Conservation (phyloP, 1,140 invertebrate species). For the Pteromalus puparum region DNA sequence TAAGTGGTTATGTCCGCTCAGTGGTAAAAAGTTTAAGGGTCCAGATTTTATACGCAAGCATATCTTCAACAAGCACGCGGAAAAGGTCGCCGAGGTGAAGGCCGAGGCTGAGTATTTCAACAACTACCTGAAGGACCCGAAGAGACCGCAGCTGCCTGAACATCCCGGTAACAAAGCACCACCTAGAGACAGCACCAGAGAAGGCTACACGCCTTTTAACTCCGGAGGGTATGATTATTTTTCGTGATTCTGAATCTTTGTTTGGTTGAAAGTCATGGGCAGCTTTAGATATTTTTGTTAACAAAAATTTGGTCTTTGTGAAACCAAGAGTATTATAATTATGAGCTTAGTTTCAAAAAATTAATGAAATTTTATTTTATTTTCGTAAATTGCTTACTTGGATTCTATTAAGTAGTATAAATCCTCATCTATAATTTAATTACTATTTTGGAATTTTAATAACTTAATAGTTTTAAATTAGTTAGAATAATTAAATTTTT, state of each 20-base stretch:
- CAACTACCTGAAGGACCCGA: conserved; percentile 96
- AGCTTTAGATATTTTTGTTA: not conserved
- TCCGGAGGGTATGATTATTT: conserved; percentile 71
- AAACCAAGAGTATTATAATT: not conserved
- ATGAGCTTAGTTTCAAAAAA: not conserved
- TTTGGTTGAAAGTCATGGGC: not conserved
- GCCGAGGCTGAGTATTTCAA: conserved; percentile 99
- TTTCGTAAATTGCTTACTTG: not conserved
- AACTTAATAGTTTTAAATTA: too few species aligned
- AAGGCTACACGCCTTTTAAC: conserved; percentile 73
- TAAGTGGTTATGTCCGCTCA: conserved; percentile 98
- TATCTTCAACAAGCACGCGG: conserved; percentile 97
- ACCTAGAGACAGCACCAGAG: conserved; percentile 67
- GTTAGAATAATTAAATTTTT: not conserved
- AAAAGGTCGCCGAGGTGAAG: conserved; percentile 97
- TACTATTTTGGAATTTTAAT: not conserved
- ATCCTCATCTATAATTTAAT: not conserved
- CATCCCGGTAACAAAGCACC: conserved; percentile 82
- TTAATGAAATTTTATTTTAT: not conserved
- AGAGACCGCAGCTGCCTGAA: conserved; percentile 95
- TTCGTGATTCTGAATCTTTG: not conserved
- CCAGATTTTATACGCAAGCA: conserved; percentile 99
- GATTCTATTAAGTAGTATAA: not conserved
- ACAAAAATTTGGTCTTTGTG: not conserved
- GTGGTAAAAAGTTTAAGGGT: conserved; percentile 99